These are phyloP conservation scores for Leucoma salicis DNA, from an alignment of 2,888 invertebrate species.

Conservation along the genomic window DNA sequence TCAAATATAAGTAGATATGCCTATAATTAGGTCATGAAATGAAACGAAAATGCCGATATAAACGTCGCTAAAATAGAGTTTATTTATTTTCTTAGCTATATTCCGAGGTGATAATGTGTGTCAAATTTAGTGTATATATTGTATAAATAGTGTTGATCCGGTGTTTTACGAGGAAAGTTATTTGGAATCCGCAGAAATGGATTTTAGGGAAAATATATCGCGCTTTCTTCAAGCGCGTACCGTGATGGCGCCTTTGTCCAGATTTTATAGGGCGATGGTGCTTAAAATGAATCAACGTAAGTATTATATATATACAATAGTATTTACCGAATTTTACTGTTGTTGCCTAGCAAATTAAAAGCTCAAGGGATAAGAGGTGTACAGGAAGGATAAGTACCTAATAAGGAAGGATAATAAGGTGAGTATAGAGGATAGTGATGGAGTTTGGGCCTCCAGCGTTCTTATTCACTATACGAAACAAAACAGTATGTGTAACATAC, in stretches of 20 bases:
- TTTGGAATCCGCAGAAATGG: conserved; percentile 42
- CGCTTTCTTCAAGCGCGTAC: conserved; percentile 55
- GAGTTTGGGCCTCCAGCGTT: too few species aligned
- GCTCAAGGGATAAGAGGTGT: too few species aligned
- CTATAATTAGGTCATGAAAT: conserved; percentile 11
- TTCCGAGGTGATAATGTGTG: conserved; percentile 75
- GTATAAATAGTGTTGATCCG: conserved; percentile 46
- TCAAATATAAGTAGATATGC: conserved; percentile 14
- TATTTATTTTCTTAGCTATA: conserved; percentile 32
- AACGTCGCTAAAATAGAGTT: conserved; percentile 23
- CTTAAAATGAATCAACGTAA: conserved; percentile 76
- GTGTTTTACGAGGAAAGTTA: conserved; percentile 32
- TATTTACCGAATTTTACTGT: too few species aligned
- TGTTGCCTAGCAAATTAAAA: too few species aligned
- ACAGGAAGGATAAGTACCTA: too few species aligned
- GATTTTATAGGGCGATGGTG: conserved; percentile 73
- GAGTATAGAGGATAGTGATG: too few species aligned
- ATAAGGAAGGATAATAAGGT: too few species aligned
- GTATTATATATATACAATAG: too few species aligned
- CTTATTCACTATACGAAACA: too few species aligned
- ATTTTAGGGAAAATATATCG: conserved; percentile 47
- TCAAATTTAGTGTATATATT: conserved; percentile 72
- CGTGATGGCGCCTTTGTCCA: conserved; percentile 68
- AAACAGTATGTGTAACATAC: too few species aligned
- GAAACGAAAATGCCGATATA: conserved; percentile 21